A percentile compares a stretch with the other conserved stretches of the same genome.
phyloP scores from a whole-genome alignment of 1,140 invertebrate species.

The Atta colombica region DNA sequence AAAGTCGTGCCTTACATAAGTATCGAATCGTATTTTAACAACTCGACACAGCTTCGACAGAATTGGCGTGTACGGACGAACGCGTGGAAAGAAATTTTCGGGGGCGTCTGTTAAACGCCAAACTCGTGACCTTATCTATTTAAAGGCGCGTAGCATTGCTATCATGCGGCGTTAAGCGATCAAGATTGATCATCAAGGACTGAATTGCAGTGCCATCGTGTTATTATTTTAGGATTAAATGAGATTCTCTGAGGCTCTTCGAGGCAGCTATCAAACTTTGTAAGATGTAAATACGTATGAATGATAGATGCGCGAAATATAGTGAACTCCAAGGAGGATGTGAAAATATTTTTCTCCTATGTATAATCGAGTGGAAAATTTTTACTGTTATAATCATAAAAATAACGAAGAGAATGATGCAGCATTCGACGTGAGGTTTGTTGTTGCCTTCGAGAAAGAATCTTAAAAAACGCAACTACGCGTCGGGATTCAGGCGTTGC shows the following conservation, averaged over 20 bases:
- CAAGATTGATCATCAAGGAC: constrained; percentile 60
- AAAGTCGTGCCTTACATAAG: constrained; percentile 59
- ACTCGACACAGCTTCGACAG: not conserved
- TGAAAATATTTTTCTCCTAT: not conserved
- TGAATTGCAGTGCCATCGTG: constrained; percentile 64
- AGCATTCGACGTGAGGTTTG: not conserved
- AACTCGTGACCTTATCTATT: constrained; percentile 57
- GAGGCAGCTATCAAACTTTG: constrained; percentile 72
- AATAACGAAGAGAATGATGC: not conserved
- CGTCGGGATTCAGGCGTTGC: constrained; percentile 12
- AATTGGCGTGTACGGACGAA: constrained; percentile 9
- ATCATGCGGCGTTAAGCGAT: constrained; percentile 40
- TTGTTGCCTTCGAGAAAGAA: constrained; percentile 9
- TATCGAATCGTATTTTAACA: not conserved
- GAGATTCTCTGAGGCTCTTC: constrained; percentile 70
- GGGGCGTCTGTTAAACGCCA: constrained; percentile 36
- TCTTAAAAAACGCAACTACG: not conserved
- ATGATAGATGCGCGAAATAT: not conserved
- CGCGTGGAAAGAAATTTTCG: constrained; percentile 27
- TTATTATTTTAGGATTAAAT: constrained; percentile 68
- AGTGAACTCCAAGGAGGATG: not conserved
- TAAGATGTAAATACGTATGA: constrained; percentile 38
- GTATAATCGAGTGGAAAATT: not conserved
- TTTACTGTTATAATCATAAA: not conserved
- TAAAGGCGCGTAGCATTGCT: constrained; percentile 56